These are phyloP conservation scores for Lophotis ruficrista DNA, from an alignment of 2,113 vertebrate species.

Conservation along the genomic window DNA sequence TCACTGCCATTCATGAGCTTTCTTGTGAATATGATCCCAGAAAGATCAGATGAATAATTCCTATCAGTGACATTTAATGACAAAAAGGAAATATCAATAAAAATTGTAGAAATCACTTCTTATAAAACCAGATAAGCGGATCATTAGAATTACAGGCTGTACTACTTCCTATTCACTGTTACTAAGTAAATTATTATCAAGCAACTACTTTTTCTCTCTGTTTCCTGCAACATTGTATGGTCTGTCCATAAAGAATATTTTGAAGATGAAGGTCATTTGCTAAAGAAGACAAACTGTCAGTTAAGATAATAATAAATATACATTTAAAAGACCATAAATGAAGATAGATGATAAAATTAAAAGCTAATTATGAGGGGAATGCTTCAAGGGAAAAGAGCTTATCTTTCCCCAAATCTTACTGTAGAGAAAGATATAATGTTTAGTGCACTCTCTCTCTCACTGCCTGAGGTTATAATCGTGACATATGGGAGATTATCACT, in stretches of 20 bases:
- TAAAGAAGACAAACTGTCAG: background rate
- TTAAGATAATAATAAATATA: background rate
- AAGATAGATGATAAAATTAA: background rate
- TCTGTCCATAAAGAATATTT: background rate
- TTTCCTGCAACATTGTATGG: background rate
- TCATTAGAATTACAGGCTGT: background rate
- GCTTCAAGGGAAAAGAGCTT: background rate
- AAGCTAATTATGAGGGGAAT: constrained; percentile 5
- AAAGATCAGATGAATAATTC: background rate
- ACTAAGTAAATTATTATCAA: background rate
- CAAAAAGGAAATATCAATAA: background rate
- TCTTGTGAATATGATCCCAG: background rate
- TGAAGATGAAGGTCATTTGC: background rate
- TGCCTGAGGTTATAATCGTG: background rate
- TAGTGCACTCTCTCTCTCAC: background rate
- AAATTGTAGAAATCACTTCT: background rate
- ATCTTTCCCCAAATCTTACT: background rate
- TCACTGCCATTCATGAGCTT: background rate
- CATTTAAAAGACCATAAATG: background rate
- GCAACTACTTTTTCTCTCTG: background rate
- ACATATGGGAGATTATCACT: constrained; percentile 3
- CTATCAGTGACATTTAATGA: background rate
- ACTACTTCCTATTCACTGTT: background rate
- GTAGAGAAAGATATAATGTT: background rate
- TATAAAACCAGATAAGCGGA: background rate